These are phyloP conservation scores for Myotis brandtii DNA, from an alignment of 2,113 vertebrate species.

Conservation along the genomic window DNA sequence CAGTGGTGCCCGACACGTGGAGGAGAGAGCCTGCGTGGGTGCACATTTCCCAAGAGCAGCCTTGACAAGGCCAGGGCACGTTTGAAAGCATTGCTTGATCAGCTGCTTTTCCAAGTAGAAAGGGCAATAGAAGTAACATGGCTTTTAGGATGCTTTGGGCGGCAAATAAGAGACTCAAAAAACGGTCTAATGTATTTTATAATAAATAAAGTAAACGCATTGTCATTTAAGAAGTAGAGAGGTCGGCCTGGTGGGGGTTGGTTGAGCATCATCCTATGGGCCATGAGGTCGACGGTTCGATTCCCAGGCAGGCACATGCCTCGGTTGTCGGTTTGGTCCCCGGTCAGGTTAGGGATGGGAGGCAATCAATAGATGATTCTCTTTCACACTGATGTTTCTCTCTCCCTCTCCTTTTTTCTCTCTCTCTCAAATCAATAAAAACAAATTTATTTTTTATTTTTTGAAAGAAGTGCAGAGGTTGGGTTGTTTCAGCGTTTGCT, in stretches of 20 bases:
- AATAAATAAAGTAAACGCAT: not conserved
- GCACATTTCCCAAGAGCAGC: not conserved
- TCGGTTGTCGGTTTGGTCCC: no score
- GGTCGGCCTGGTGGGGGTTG: no score
- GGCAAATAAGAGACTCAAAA: constrained; percentile 23
- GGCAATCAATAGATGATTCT: no score
- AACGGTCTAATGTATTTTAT: not conserved
- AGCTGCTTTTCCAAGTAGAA: not conserved
- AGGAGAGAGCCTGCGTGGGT: not conserved
- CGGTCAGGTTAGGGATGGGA: no score
- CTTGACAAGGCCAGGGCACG: not conserved
- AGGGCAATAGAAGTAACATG: not conserved
- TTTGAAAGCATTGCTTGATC: not conserved
- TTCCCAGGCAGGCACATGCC: no score
- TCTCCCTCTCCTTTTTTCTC: no score
- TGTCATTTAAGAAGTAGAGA: not conserved
- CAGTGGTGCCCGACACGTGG: not conserved
- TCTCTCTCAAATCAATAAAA: no score
- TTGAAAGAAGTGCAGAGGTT: not conserved
- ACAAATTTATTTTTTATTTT: no score
- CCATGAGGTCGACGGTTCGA: no score
- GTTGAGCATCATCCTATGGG: no score
- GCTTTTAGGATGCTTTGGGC: constrained; percentile 18
- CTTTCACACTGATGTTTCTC: no score
- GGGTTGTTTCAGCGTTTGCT: not conserved